Evolutionary conservation across 1,140 invertebrate genomes (phyloP).

Genomic region (Tetramorium parvispinum): DNA sequence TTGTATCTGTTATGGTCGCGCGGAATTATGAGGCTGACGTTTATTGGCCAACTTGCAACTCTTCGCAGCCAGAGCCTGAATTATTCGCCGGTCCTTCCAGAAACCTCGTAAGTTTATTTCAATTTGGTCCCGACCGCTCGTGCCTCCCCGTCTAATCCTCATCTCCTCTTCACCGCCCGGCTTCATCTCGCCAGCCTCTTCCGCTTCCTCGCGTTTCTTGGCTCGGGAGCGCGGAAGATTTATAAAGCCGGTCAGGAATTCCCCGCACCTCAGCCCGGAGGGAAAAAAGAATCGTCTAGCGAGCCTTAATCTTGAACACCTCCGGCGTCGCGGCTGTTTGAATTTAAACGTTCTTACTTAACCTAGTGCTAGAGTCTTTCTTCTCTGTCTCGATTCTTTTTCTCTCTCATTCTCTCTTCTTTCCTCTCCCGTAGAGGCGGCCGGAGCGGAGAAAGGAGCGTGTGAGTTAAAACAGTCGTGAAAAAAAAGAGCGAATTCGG

Average conservation of each 20-base stretch:
- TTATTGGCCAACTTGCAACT: constrained; percentile 80
- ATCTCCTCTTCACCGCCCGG: constrained; percentile 17
- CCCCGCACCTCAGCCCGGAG: constrained; percentile 10
- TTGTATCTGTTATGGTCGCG: constrained; percentile 71
- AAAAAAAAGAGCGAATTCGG: constrained; percentile 57
- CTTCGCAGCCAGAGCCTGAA: constrained; percentile 72
- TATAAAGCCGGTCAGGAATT: constrained; percentile 64
- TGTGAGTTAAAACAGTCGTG: constrained; percentile 64
- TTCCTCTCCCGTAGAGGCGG: constrained; percentile 32
- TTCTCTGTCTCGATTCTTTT: neutral
- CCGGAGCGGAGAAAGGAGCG: neutral
- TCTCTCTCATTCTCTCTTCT: neutral
- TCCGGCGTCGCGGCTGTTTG: constrained; percentile 59
- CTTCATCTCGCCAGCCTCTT: constrained; percentile 42
- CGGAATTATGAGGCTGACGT: constrained; percentile 78
- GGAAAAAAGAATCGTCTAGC: constrained; percentile 43
- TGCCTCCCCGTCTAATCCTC: neutral
- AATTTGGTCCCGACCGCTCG: constrained; percentile 70
- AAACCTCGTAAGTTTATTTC: constrained; percentile 78
- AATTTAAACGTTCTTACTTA: constrained; percentile 66
- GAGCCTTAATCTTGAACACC: constrained; percentile 66
- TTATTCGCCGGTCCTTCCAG: constrained; percentile 75
- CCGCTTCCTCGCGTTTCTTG: constrained; percentile 55
- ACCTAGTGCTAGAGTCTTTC: neutral
- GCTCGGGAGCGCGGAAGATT: constrained; percentile 53